A percentile compares a stretch with the other conserved stretches of the same genome.
phyloP scores from a whole-genome alignment of 2,797 vertebrate genomes.

The Peromyscus nudipes region DNA sequence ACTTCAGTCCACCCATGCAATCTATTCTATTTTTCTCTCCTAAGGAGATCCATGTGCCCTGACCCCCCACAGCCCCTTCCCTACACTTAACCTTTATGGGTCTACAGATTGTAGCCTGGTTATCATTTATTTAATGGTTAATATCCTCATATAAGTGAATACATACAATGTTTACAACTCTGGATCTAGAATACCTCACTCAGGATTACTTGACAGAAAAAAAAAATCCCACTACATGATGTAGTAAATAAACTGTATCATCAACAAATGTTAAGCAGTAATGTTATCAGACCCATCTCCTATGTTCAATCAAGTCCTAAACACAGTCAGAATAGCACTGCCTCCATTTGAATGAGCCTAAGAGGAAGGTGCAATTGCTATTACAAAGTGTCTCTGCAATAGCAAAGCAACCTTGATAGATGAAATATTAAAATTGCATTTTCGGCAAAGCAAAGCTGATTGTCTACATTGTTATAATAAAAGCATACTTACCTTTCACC shows the following conservation, averaged over 20 bases:
- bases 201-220: slow-evolving; percentile 28
- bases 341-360: slow-evolving; percentile 81
- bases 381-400: slow-evolving; percentile 62
- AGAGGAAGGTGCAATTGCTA: slow-evolving; percentile 66
- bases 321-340: slow-evolving; percentile 77
- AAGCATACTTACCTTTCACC: slow-evolving; percentile 43
- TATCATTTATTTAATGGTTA: not conserved
- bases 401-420: slow-evolving; percentile 54
- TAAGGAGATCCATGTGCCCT: not conserved
- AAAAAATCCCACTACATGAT: slow-evolving; percentile 80
- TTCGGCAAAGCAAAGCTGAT: slow-evolving; percentile 66
- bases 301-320: slow-evolving; percentile 70
- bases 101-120: not conserved
- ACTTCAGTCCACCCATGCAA: no score
- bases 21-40: not conserved
- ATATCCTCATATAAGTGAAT: not conserved
- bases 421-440: slow-evolving; percentile 70
- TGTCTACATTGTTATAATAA: slow-evolving; percentile 37
- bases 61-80: fast-evolving
- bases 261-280: slow-evolving; percentile 84
- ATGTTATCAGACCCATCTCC: slow-evolving; percentile 77
- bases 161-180: not conserved
- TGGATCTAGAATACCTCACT: not conserved
- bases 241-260: slow-evolving; percentile 77
- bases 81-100: no score